Percentiles rank a stretch among this genome's conserved stretches.
These are phyloP conservation scores for Patiria pectinifera DNA, from an alignment of 53 echinoderm and acorn worm species.

Conservation along the genomic window DNA sequence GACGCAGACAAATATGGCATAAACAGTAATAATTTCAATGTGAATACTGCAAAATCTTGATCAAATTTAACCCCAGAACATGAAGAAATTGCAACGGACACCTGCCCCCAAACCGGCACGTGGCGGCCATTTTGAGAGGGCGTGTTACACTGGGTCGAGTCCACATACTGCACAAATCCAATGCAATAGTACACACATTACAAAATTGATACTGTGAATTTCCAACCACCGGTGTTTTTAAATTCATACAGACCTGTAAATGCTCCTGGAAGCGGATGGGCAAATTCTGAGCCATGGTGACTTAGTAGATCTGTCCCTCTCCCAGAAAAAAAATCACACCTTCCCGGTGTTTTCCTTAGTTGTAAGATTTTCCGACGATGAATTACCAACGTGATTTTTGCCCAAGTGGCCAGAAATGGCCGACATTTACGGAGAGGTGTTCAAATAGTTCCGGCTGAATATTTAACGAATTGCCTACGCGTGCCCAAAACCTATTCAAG, in stretches of 20 bases:
- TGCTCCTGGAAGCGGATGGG: slow-evolving; percentile 99
- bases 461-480: slow-evolving; percentile 70
- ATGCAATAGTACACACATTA: slow-evolving; percentile 32
- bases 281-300: slow-evolving; percentile 85
- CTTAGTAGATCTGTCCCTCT: slow-evolving; percentile 52
- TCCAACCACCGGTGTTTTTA: slow-evolving; percentile 30
- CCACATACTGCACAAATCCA: slow-evolving; percentile 1
- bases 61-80: background rate
- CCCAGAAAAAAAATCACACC: slow-evolving; percentile 39
- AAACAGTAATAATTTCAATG: background rate
- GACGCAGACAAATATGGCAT: too few species aligned
- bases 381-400: slow-evolving; percentile 52
- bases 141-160: slow-evolving; percentile 45
- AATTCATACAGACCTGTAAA: slow-evolving; percentile 86
- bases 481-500: background rate
- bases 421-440: slow-evolving; percentile 69
- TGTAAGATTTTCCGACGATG: slow-evolving; percentile 18
- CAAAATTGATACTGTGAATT: slow-evolving; percentile 18
- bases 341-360: slow-evolving; percentile 39
- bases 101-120: slow-evolving; percentile 59
- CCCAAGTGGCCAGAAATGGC: slow-evolving; percentile 66
- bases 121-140: slow-evolving; percentile 70
- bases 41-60: background rate
- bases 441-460: slow-evolving; percentile 74
- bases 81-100: background rate